These are phyloP conservation scores for Cryptotis parvus DNA, from an alignment of 2,113 vertebrate species.

Conservation along the genomic window DNA sequence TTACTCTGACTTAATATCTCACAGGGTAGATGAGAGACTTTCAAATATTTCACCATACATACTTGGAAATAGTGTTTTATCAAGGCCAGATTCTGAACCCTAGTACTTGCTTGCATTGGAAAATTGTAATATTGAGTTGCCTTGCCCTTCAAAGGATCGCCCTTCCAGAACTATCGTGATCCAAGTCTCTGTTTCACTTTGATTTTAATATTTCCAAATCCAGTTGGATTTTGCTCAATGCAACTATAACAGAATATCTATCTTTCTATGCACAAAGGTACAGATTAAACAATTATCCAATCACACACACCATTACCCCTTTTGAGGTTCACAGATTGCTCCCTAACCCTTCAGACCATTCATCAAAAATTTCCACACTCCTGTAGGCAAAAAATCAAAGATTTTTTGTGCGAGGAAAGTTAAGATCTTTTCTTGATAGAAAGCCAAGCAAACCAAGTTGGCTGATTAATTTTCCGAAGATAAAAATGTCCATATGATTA, in stretches of 20 bases:
- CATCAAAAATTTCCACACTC: neutral
- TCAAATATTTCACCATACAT: neutral
- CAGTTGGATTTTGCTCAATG: neutral
- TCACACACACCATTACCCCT: accelerated
- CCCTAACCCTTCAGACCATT: neutral
- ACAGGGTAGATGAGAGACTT: neutral
- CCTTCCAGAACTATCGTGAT: neutral
- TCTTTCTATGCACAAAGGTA: neutral
- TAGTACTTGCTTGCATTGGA: neutral
- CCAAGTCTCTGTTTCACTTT: neutral
- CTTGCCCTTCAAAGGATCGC: neutral
- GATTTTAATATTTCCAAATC: neutral
- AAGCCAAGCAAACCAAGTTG: neutral
- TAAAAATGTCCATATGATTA: conserved; percentile 32
- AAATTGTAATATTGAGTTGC: neutral
- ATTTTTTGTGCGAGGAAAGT: too few species aligned
- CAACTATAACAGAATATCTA: neutral
- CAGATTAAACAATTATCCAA: neutral
- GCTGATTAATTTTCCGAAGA: conserved; percentile 30
- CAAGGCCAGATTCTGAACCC: neutral
- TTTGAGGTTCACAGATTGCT: neutral
- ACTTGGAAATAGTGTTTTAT: neutral
- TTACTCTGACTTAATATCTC: neutral
- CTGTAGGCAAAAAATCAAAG: conserved; percentile 11
- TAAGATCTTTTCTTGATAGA: conserved; percentile 55